These are phyloP conservation scores for Diplogasteroides magnus DNA, from an alignment of 1,140 invertebrate genomes.

Conservation along the genomic window DNA sequence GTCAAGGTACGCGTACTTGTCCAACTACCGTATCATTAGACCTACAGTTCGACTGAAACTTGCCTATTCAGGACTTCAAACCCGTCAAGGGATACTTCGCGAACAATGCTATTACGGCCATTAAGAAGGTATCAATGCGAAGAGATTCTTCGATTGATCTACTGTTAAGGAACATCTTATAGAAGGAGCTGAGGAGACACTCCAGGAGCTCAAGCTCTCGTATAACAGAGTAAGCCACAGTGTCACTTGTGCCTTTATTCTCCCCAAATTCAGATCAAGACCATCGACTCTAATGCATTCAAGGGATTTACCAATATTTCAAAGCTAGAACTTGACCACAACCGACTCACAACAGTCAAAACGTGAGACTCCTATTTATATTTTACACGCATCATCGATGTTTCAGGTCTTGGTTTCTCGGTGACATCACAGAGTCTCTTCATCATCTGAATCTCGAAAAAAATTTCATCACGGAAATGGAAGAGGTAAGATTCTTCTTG, in stretches of 20 bases:
- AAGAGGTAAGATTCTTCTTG: too few relatives aligned
- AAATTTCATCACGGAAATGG: neutral
- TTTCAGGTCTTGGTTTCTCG: neutral
- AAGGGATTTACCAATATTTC: neutral
- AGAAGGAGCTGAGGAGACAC: neutral
- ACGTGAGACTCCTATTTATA: too few relatives aligned
- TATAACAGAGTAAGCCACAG: too few relatives aligned
- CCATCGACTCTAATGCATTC: neutral
- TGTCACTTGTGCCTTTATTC: neutral
- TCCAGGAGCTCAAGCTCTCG: too few relatives aligned
- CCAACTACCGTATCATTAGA: too few relatives aligned
- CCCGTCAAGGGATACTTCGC: neutral
- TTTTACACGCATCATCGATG: too few relatives aligned
- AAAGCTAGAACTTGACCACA: neutral
- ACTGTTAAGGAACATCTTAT: neutral
- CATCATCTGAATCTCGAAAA: neutral
- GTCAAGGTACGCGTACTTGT: too few relatives aligned
- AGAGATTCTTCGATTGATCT: neutral
- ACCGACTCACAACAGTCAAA: neutral
- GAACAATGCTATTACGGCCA: neutral
- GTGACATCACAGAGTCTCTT: neutral
- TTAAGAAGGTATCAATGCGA: neutral
- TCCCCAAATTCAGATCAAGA: neutral
- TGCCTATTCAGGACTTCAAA: neutral
- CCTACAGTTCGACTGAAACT: neutral